Percentiles rank a stretch among this genome's conserved stretches.
These are phyloP conservation scores for Osmoderma eremita DNA, from an alignment of 2,888 invertebrate genomes.

Conservation along the genomic window DNA sequence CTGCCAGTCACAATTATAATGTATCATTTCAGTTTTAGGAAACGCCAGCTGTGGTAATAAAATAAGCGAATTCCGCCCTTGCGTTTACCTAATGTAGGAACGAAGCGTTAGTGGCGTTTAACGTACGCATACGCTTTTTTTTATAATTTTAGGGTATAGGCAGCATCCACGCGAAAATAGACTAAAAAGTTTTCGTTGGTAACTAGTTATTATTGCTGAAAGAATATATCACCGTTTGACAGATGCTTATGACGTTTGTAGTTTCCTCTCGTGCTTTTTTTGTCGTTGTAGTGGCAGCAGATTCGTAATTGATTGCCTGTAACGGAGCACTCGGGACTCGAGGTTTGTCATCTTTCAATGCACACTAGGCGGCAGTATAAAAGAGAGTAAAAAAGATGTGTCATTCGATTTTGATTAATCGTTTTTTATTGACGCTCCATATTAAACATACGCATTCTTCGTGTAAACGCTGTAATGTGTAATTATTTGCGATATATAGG, in stretches of 20 bases:
- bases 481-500: constrained; percentile 2
- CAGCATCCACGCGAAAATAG: constrained; percentile 47
- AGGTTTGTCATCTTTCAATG: constrained; percentile 30
- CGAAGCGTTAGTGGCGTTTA: constrained; percentile 25
- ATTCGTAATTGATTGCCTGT: constrained; percentile 34
- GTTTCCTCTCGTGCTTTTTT: constrained; percentile 32
- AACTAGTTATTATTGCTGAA: constrained; percentile 47
- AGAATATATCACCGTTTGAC: constrained; percentile 44
- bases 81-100: constrained; percentile 46
- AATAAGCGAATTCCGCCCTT: constrained; percentile 53
- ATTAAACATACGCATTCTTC: not conserved
- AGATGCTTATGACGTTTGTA: constrained; percentile 42
- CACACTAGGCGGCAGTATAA: not conserved
- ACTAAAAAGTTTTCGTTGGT: constrained; percentile 50
- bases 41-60: constrained; percentile 56
- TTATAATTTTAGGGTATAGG: constrained; percentile 53
- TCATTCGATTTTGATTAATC: constrained; percentile 22
- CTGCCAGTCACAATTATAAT: constrained; percentile 62
- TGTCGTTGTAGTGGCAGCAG: constrained; percentile 21
- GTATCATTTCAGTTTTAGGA: constrained; percentile 60
- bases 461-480: not conserved
- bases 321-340: constrained; percentile 17
- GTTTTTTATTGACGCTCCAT: constrained; percentile 10
- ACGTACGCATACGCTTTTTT: constrained; percentile 46
- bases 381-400: constrained; percentile 11